A percentile compares a stretch with the other conserved stretches of the same genome.
Conservation (phyloP, 2,888 invertebrate species). For the Chesias legatella region DNA sequence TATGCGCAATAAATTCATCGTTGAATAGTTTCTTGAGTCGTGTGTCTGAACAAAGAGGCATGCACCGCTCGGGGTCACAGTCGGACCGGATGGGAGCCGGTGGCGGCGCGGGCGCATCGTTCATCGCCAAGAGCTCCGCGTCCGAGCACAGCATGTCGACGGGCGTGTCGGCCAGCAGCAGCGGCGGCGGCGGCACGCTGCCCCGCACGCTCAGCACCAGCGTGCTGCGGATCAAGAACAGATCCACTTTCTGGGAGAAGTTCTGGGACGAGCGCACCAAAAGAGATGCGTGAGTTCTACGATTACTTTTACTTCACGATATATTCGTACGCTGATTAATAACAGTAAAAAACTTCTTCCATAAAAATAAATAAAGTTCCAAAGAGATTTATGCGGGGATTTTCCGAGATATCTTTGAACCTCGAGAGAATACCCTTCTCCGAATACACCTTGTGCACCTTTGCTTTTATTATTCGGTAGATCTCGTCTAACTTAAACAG, state of each 20-base stretch:
- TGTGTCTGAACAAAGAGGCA: slow-evolving; percentile 31
- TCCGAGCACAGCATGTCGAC: slow-evolving; percentile 78
- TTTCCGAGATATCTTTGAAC: slow-evolving; percentile 1
- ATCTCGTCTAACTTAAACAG: slow-evolving; percentile 5
- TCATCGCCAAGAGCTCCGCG: slow-evolving; percentile 70
- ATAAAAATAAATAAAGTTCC: background rate
- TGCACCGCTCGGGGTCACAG: slow-evolving; percentile 81
- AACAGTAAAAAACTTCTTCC: slow-evolving; percentile 2
- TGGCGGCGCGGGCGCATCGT: slow-evolving; percentile 47
- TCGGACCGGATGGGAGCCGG: slow-evolving; percentile 74
- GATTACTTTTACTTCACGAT: background rate
- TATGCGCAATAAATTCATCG: slow-evolving; percentile 4
- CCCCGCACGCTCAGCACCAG: slow-evolving; percentile 89
- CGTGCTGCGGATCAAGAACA: slow-evolving; percentile 87
- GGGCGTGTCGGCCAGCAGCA: slow-evolving; percentile 71
- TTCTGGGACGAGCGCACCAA: slow-evolving; percentile 86
- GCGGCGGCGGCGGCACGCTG: slow-evolving; percentile 70
- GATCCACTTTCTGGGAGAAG: slow-evolving; percentile 92
- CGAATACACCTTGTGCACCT: slow-evolving; percentile 4
- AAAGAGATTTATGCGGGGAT: background rate
- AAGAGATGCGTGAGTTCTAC: slow-evolving; percentile 83
- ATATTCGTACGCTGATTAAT: background rate
- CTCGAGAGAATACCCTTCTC: background rate
- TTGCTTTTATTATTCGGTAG: slow-evolving; percentile 7
- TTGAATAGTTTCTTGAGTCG: slow-evolving; percentile 1